Conservation (phyloP, 2,888 invertebrate genomes). For the Melanotus villosus region DNA sequence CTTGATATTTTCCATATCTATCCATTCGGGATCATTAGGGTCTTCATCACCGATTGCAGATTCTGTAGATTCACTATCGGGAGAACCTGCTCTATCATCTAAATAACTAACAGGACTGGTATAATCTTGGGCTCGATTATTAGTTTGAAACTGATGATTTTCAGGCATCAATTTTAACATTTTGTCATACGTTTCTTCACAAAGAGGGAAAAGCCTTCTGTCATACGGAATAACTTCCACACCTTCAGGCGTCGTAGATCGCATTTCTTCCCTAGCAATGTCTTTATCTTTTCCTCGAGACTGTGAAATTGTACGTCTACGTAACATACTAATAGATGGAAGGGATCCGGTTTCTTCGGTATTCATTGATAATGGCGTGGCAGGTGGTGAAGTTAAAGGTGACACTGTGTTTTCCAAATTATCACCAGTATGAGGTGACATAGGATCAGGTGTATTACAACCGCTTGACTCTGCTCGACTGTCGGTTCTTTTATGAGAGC, state of each 20-base stretch:
- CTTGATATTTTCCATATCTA: constrained; percentile 65
- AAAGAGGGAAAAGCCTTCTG: constrained; percentile 81
- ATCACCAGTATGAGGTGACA: constrained; percentile 72
- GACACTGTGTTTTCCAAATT: constrained; percentile 57
- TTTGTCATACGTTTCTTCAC: constrained; percentile 77
- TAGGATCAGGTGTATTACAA: constrained; percentile 80
- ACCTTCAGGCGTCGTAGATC: constrained; percentile 59
- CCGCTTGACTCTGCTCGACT: constrained; percentile 80
- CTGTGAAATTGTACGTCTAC: constrained; percentile 71
- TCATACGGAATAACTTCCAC: constrained; percentile 79
- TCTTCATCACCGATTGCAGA: constrained; percentile 82
- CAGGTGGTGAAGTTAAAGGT: constrained; percentile 71
- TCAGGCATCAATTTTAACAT: constrained; percentile 81
- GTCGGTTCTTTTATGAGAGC: constrained; percentile 77
- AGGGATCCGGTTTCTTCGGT: constrained; percentile 48
- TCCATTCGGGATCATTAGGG: constrained; percentile 91
- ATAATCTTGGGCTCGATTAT: constrained; percentile 62
- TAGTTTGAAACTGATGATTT: constrained; percentile 69
- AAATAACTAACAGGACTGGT: constrained; percentile 59
- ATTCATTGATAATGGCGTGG: constrained; percentile 67
- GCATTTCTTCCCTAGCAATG: constrained; percentile 59
- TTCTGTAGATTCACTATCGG: constrained; percentile 70
- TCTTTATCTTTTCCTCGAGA: constrained; percentile 65
- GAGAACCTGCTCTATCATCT: constrained; percentile 58
- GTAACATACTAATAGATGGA: constrained; percentile 61